Conservation (phyloP, 2,888 invertebrate species). For the Syrphus vitripennis region DNA sequence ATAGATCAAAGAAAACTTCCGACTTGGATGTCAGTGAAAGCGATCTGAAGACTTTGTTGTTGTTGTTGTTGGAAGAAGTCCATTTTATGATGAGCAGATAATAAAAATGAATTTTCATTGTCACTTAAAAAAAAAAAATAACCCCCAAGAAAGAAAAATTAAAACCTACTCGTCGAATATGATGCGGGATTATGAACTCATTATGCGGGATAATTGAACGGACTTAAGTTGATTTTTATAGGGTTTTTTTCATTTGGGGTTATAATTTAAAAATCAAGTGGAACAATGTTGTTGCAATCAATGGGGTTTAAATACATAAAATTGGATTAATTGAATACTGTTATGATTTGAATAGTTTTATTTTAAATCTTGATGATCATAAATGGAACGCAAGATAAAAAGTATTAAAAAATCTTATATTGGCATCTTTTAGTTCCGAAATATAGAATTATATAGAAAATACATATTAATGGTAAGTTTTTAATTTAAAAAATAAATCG, state of each 20-base stretch:
- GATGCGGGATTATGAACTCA: constrained; percentile 47
- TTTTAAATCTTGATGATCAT: no score
- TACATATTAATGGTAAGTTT: no score
- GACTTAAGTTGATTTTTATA: neutral
- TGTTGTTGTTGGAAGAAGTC: neutral
- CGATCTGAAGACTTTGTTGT: constrained; percentile 22
- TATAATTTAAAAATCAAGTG: neutral
- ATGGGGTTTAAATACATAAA: constrained; percentile 25
- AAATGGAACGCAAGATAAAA: no score
- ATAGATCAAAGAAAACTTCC: constrained; percentile 32
- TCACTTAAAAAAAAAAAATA: neutral
- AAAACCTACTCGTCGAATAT: neutral
- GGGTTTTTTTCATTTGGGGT: constrained; percentile 23
- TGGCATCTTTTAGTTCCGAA: no score
- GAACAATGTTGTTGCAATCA: constrained; percentile 51
- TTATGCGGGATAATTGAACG: constrained; percentile 51
- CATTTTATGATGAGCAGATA: constrained; percentile 4
- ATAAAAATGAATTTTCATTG: constrained; percentile 31
- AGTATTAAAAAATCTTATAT: no score
- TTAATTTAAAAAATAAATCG: no score
- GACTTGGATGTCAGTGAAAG: constrained; percentile 54
- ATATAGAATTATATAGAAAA: no score
- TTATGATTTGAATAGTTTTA: constrained; percentile 30
- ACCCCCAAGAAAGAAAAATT: neutral
- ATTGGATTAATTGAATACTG: constrained; percentile 39